Evolutionary conservation across 2,888 invertebrate species (phyloP), one percentile per base, ranked within the genome.

Genomic region (Embidobia sp.): DNA sequence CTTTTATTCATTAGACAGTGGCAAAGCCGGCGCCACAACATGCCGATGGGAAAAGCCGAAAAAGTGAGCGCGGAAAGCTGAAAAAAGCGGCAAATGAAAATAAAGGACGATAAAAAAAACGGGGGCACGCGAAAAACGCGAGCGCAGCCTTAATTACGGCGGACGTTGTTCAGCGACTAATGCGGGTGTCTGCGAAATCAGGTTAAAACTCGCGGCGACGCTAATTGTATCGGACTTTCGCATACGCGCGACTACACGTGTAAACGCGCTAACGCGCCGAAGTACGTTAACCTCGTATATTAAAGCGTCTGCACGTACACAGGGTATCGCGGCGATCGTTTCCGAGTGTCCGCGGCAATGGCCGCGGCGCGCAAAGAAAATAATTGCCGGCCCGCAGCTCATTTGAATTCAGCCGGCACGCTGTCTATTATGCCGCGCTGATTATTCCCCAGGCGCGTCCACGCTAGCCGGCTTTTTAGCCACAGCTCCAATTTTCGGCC

Each of bases 201-300:
- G 63, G 74, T 82, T 82, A 81, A 83, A 82, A 82, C 79, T 80
- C 70, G 64, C 59, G 70, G 76, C 48, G 74, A 78, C 79, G 76
- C 74, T 83, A 81, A 83, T 82, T 79, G 79, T 76, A 79, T 80
- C 59, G 78, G 80, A 82, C 81, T 82, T 79, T 79, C 79, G 74
- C 66, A 67, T 42, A 61, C 57, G 29, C 8, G 69, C 27, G 42
- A 22, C 51, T 64, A 55, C 49, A 70, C 53, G 74, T 74, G 74
- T 66, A 66, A 74, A 66, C 55, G 59, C 40, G 74, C 31, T 61
- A 74, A 61, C 61, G 42, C 40, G 46, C 53, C 15, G 44, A 59
- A 51, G 57, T 49, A 64, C 74, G 66, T 59, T 66, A 59, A 74
- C 59, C 73, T 59, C 57, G 57, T 53, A 31, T 59, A 53, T 67